Conservation (phyloP, 2,888 invertebrate genomes). For the Pseudoips prasinana region DNA sequence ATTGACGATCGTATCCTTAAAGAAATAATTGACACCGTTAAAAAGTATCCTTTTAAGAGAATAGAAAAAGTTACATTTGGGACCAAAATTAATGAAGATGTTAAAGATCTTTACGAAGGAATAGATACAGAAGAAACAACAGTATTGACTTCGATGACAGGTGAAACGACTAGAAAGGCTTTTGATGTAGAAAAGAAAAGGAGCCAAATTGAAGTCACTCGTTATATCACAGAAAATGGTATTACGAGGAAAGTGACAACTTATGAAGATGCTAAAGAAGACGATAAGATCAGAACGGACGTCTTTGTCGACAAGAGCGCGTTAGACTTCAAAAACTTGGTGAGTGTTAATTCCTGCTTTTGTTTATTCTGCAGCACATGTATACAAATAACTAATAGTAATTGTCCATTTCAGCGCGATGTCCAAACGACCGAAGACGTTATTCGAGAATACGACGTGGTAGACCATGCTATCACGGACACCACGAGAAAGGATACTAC, state of each 20-base stretch:
- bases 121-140: constrained; percentile 68
- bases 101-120: constrained; percentile 79
- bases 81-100: constrained; percentile 81
- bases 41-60: constrained; percentile 75
- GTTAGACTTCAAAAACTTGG: constrained; percentile 79
- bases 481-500: constrained; percentile 66
- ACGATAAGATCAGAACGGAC: constrained; percentile 74
- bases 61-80: constrained; percentile 80
- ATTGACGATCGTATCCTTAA: constrained; percentile 71
- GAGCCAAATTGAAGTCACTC: constrained; percentile 76
- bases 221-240: constrained; percentile 74
- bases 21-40: constrained; percentile 75
- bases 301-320: constrained; percentile 77
- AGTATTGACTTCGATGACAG: constrained; percentile 56
- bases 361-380: too few relatives aligned
- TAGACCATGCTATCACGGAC: constrained; percentile 76
- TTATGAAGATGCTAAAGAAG: constrained; percentile 76
- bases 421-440: constrained; percentile 75
- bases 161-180: constrained; percentile 66
- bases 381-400: too few relatives aligned
- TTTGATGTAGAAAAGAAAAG: constrained; percentile 73
- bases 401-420: constrained; percentile 61
- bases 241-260: constrained; percentile 73
- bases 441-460: constrained; percentile 73
- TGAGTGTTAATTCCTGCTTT: constrained; percentile 39